Conservation (phyloP, 2,797 vertebrate species). For the Perodicticus potto region DNA sequence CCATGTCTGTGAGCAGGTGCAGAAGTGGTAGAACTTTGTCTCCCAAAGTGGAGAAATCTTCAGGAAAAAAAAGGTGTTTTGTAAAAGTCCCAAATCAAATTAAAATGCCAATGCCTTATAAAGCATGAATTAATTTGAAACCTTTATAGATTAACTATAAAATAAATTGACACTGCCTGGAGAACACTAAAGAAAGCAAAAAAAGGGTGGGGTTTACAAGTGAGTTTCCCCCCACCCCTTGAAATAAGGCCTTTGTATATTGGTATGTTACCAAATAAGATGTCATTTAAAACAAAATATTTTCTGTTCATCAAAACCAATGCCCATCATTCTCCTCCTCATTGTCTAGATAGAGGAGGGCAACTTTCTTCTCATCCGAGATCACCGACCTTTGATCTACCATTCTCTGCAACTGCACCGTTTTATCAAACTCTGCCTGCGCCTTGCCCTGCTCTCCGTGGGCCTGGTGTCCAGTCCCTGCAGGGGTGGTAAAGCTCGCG, state of each 20-base stretch:
- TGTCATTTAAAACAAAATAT: not conserved
- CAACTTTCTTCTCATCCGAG: conserved; percentile 93
- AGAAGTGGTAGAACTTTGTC: conserved; percentile 78
- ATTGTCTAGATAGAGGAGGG: conserved; percentile 93
- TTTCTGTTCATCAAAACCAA: conserved; percentile 87
- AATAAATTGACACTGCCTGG: conserved; percentile 14
- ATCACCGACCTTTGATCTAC: conserved; percentile 89
- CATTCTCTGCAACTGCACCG: conserved; percentile 88
- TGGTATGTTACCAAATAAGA: not conserved
- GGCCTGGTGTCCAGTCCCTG: conserved; percentile 59
- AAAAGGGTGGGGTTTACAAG: conserved; percentile 41
- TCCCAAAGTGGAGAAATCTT: conserved; percentile 52
- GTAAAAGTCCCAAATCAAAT: conserved; percentile 57
- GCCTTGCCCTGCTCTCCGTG: conserved; percentile 72
- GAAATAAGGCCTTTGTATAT: not conserved
- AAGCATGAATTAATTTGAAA: conserved; percentile 55
- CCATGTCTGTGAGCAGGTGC: conserved; percentile 71
- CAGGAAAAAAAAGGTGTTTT: conserved; percentile 62
- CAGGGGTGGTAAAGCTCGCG: conserved; percentile 60
- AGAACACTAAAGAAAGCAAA: conserved; percentile 60
- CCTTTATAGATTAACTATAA: conserved; percentile 50
- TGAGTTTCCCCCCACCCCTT: not conserved
- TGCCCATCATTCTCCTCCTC: conserved; percentile 88
- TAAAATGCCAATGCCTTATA: conserved; percentile 55
- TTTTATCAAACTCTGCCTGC: conserved; percentile 84